These are phyloP conservation scores for Drosophila pruinosa DNA, from an alignment of 1,140 invertebrate species.

Conservation along the genomic window DNA sequence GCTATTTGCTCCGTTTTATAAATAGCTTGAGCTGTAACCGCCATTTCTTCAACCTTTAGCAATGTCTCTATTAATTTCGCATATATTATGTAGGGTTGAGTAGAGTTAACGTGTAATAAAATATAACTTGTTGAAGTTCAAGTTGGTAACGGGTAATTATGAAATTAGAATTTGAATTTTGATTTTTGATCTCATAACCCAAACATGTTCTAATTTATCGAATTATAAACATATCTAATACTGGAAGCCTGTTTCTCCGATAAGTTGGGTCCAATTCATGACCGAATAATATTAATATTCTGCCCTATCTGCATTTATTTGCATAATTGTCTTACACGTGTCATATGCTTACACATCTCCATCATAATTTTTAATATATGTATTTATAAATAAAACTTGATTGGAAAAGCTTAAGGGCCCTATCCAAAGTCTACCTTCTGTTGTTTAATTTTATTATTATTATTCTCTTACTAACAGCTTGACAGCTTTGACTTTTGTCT, in stretches of 20 bases:
- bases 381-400: slow-evolving; percentile 10
- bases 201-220: too few relatives aligned
- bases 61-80: background rate
- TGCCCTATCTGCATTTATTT: background rate
- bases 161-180: too few relatives aligned
- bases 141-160: too few relatives aligned
- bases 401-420: slow-evolving; percentile 4
- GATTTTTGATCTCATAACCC: too few relatives aligned
- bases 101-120: background rate
- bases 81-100: background rate
- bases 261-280: background rate
- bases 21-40: background rate
- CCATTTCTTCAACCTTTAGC: background rate
- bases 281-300: background rate
- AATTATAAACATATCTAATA: background rate
- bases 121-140: too few relatives aligned
- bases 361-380: background rate
- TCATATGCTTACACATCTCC: background rate
- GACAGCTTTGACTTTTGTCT: background rate
- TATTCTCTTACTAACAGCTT: slow-evolving; percentile 7
- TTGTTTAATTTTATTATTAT: background rate
- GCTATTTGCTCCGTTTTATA: slow-evolving; percentile 15
- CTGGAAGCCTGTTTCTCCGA: background rate
- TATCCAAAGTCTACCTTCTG: background rate
- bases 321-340: slow-evolving; percentile 1